These are phyloP conservation scores for Todiramphus chloris DNA, from an alignment of 2,113 vertebrate species.

Conservation along the genomic window DNA sequence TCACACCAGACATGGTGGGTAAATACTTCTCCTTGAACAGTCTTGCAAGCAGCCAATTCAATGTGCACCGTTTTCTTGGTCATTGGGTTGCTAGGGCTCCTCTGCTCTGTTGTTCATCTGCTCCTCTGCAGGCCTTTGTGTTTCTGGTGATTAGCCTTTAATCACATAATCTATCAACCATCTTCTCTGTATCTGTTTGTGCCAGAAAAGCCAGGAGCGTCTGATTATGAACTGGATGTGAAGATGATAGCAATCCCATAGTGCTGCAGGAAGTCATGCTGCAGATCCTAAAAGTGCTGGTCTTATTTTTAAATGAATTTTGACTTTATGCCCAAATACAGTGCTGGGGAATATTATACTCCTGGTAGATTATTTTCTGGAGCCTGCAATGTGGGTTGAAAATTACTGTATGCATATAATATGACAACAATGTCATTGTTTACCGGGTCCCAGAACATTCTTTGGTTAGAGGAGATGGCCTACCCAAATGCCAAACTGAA, in stretches of 20 bases:
- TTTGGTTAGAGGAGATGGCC: background rate
- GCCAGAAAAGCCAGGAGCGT: background rate
- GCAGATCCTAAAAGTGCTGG: background rate
- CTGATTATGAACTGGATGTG: background rate
- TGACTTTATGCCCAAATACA: background rate
- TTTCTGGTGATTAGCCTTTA: background rate
- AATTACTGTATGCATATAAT: background rate
- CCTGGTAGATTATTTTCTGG: background rate
- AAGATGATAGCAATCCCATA: background rate
- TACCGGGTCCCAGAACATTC: background rate
- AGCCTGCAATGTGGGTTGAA: background rate
- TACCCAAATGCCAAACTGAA: background rate
- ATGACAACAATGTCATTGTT: background rate
- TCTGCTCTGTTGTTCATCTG: background rate
- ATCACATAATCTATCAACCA: background rate
- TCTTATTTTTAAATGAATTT: background rate
- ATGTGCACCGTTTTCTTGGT: fast-evolving
- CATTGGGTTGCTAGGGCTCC: background rate
- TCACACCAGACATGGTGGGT: background rate
- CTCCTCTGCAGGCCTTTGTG: background rate
- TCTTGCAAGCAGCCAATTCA: background rate
- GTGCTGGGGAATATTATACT: background rate
- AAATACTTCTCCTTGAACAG: background rate
- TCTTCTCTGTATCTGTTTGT: background rate
- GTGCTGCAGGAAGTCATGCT: background rate